A percentile compares a stretch with the other conserved stretches of the same genome.
phyloP scores from a whole-genome alignment of 2,797 vertebrate species.

The Oreochromis grahami region DNA sequence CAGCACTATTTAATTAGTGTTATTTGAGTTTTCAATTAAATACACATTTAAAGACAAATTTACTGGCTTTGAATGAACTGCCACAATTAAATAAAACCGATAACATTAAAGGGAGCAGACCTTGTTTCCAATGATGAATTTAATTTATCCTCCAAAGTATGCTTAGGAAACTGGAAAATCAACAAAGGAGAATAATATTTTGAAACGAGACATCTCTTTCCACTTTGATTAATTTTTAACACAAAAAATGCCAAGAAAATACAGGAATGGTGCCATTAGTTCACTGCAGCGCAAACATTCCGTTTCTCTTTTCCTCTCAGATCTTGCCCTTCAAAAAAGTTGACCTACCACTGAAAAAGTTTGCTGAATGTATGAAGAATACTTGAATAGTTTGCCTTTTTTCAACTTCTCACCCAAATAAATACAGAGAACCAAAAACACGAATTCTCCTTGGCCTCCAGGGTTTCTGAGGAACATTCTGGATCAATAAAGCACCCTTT shows the following conservation, averaged over 20 bases:
- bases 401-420: not conserved
- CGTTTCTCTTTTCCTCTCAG: not conserved
- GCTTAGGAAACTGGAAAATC: not conserved
- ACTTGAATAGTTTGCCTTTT: conserved; percentile 2
- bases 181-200: not conserved
- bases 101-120: conserved; percentile 23
- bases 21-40: conserved; percentile 68
- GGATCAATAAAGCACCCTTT: conserved; percentile 32
- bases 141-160: conserved; percentile 25
- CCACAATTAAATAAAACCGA: conserved; percentile 34
- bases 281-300: conserved; percentile 1
- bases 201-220: not conserved
- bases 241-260: not conserved
- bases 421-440: conserved; percentile 3
- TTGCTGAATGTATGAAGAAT: conserved; percentile 13
- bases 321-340: conserved; percentile 26
- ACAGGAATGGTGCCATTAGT: not conserved
- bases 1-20: conserved; percentile 54
- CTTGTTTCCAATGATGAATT: conserved; percentile 38
- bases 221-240: conserved; percentile 19
- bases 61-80: conserved; percentile 34
- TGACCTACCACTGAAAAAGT: conserved; percentile 1
- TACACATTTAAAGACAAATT: conserved; percentile 45
- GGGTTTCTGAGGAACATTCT: not conserved
- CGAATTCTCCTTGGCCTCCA: conserved; percentile 15